Base-by-base conservation (phyloP, 2,797 vertebrate species). In the Euphonia xanthogaster region DNA sequence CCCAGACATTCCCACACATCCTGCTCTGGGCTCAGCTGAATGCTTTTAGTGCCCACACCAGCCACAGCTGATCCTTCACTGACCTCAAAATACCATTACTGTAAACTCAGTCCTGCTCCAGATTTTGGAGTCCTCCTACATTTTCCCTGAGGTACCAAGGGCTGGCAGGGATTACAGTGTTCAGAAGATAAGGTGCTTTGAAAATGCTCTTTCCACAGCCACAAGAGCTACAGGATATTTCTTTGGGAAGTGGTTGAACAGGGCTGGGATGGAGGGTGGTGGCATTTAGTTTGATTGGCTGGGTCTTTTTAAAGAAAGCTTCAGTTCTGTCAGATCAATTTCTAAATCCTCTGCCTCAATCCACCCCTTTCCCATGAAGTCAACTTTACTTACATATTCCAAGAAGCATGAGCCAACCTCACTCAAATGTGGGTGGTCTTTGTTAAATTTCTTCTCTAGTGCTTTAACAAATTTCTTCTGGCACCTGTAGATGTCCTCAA, bases 371-470 rank as follows among this genome's bases (percentile, higher is more conserved):
- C 21, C 70, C 30, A 4, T 8, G 13, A 86, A 74, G 51, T 28
- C 20, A 50, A 79, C 57, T 22, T 48, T 39, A 87, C 99, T 98
- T 98, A 99, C 99, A 9, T 99, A 99, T 96, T 99, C 99, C 50
- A 99, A 97, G 97, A 99, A 99, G 97, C 99, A 99, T 31, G 98
- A 98, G 61, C 99, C 99, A 22, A 99, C 98, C 96, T 99, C 99
- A n/a, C 99, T 99, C 77, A 99, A 97, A 94, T 99, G 99, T 1
- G 99, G 99, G 81, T 98, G 97, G 80, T 99, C 99, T 90, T 98
- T 98, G 98, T 99, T 99, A 97, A 99, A 99, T 94, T 98, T 98
- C 96, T 98, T 99, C 96, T 99, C 99, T 91, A 99, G 97, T 4
- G 98, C 98, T 96, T 98, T 99, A 76, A 99, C 98, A 82, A 99